These are phyloP conservation scores for Glandiceps talaboti DNA, from an alignment of 53 echinoderm and acorn worm species.

Conservation along the genomic window DNA sequence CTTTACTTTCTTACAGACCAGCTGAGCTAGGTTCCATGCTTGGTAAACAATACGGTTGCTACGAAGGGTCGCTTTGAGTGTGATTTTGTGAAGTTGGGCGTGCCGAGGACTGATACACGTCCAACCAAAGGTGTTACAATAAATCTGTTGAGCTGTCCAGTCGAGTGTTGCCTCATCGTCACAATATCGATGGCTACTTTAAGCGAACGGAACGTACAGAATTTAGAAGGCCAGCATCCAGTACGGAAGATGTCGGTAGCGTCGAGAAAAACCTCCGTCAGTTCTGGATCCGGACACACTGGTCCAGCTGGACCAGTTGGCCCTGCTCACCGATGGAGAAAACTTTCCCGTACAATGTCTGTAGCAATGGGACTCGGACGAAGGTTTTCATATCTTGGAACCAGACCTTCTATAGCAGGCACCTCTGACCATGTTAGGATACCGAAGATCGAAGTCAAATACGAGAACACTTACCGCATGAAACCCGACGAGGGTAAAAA, in stretches of 20 bases:
- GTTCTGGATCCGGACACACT: conserved; percentile 56
- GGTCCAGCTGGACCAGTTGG: conserved; percentile 20
- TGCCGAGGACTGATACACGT: too few species aligned
- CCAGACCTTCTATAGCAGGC: conserved; percentile 15
- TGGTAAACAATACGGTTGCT: too few species aligned
- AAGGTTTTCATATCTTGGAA: conserved; percentile 15
- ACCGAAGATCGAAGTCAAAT: conserved; percentile 32
- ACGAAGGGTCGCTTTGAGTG: too few species aligned
- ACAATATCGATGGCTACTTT: conserved; percentile 33
- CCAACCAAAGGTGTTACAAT: too few species aligned
- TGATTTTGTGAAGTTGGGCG: too few species aligned
- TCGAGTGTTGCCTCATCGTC: too few species aligned
- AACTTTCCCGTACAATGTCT: conserved; percentile 52
- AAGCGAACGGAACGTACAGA: conserved; percentile 55
- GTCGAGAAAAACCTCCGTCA: conserved; percentile 31
- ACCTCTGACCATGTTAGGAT: conserved; percentile 14
- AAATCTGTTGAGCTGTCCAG: too few species aligned
- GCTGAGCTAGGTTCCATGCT: too few species aligned
- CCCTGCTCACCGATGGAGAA: conserved; percentile 31
- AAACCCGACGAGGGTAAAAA: conserved; percentile 52
- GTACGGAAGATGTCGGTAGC: conserved; percentile 9
- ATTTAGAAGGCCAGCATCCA: conserved; percentile 50
- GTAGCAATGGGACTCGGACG: conserved; percentile 46
- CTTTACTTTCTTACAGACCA: too few species aligned
- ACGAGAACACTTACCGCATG: conserved; percentile 91